Conservation (phyloP, 2,797 vertebrate species). For the Erpetoichthys calabaricus region DNA sequence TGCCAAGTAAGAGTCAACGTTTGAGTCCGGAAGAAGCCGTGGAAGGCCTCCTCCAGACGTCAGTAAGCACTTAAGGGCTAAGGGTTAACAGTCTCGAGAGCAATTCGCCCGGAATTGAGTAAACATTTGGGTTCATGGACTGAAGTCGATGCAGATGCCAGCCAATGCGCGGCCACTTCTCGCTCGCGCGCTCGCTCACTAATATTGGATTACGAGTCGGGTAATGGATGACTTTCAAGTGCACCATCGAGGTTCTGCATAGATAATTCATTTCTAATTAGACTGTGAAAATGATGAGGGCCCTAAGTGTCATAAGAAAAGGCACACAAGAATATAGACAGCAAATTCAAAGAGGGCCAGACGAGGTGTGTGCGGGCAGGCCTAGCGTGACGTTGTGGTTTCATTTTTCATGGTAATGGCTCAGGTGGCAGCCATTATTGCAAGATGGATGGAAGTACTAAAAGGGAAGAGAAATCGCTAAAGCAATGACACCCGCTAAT, state of each 20-base stretch:
- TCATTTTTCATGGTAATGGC: no score
- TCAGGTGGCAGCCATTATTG: no score
- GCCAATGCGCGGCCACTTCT: no score
- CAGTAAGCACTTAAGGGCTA: conserved; percentile 29
- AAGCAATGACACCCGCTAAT: no score
- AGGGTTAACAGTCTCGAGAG: conserved; percentile 46
- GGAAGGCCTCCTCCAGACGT: conserved; percentile 21
- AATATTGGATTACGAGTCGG: background rate
- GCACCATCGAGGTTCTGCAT: conserved; percentile 38
- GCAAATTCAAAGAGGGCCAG: conserved; percentile 57
- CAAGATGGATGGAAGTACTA: no score
- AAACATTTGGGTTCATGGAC: conserved; percentile 3
- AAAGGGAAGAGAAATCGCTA: no score
- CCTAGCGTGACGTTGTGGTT: no score
- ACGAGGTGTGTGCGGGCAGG: no score
- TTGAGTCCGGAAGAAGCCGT: no score
- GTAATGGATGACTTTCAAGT: background rate
- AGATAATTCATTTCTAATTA: conserved; percentile 38
- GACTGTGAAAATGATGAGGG: conserved; percentile 21
- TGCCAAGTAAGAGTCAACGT: no score
- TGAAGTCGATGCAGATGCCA: background rate
- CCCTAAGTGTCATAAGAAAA: conserved; percentile 25
- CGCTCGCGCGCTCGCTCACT: no score
- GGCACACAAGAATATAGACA: conserved; percentile 69
- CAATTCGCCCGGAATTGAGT: conserved; percentile 30